Evolutionary conservation across 2,113 vertebrate species (phyloP), one percentile per base, ranked within the genome.

Genomic region (Pipra filicauda): DNA sequence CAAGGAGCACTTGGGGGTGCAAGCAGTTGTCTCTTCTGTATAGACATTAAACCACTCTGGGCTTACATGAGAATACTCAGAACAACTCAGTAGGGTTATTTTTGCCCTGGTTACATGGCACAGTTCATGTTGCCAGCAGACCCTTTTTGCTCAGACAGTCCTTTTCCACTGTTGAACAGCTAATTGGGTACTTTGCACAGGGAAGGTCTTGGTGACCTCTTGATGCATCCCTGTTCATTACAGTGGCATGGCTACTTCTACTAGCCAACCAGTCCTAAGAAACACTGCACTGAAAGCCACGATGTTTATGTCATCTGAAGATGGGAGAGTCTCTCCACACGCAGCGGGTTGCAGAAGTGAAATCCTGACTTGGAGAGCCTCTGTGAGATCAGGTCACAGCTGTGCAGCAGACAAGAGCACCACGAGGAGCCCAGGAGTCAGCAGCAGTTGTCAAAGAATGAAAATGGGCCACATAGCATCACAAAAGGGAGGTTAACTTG

Each of bases 1-100:
- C 9, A 18, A 0, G 0, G 28, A 48, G 15, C 20, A 31, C 26
- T 51, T 66, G n/a, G 28, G 3, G 9, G 24, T 26, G 11, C 15
- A 78, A 15, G 21, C 21, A 15, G 21, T 15, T 26, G 20, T 57
- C 24, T 2, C 22, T 67, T 74, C 20, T 44, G 28, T 48, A n/a
- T 7, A 65, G 44, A 33, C 8, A 43, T 64, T 46, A 75, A 81
- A 51, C 6, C 5, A 19, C 37, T 16, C 58, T 33, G 11, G 49
- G 10, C 8, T 72, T 15, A 73, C 28, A 26, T 0, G 27, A 8
- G 8, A 64, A 46, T 46, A 14, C 14, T 51, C 41, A 82, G 57
- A 90, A 82, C 57, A 88, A 48, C 19, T 48, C n/a, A 15, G 13
- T 2, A 44, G 19, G 10, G 8, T 62, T 74, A 19, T 48, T 94